These are phyloP conservation scores for Drosophila saltans DNA, from an alignment of 1,140 invertebrate genomes.

Conservation along the genomic window DNA sequence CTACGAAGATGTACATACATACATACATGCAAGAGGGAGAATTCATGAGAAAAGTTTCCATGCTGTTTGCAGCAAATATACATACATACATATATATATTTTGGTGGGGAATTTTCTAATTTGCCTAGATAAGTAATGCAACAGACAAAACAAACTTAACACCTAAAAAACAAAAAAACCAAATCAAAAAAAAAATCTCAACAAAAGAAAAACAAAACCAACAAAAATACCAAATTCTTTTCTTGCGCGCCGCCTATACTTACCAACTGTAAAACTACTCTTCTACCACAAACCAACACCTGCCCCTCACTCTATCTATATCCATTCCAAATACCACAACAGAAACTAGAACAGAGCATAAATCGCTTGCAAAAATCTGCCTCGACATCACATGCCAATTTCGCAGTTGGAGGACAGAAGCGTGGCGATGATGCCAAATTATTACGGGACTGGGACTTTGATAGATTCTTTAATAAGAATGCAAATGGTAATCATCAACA, in stretches of 20 bases:
- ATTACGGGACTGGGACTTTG: conserved; percentile 92
- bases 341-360: conserved; percentile 80
- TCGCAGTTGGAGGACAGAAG: conserved; percentile 33
- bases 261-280: conserved; percentile 49
- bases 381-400: conserved; percentile 74
- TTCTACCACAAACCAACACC: conserved; percentile 30
- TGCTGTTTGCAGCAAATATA: conserved; percentile 39
- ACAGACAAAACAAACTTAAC: conserved; percentile 25
- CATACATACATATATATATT: not conserved
- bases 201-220: conserved; percentile 44
- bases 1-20: conserved; percentile 13
- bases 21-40: conserved; percentile 37
- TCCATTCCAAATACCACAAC: conserved; percentile 26
- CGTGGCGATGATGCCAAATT: conserved; percentile 78
- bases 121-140: conserved; percentile 53
- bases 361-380: conserved; percentile 82
- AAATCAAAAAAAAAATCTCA: conserved; percentile 42
- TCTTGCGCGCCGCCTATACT: conserved; percentile 76
- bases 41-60: conserved; percentile 79
- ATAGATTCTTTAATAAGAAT: conserved; percentile 89
- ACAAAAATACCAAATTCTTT: conserved; percentile 60
- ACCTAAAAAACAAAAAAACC: conserved; percentile 32
- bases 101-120: conserved; percentile 34
- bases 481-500: conserved; percentile 17
- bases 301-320: conserved; percentile 29